Evolutionary conservation across 2,797 vertebrate species (phyloP), one percentile per base, ranked within the genome.

Genomic region (Eidolon dupreanum): DNA sequence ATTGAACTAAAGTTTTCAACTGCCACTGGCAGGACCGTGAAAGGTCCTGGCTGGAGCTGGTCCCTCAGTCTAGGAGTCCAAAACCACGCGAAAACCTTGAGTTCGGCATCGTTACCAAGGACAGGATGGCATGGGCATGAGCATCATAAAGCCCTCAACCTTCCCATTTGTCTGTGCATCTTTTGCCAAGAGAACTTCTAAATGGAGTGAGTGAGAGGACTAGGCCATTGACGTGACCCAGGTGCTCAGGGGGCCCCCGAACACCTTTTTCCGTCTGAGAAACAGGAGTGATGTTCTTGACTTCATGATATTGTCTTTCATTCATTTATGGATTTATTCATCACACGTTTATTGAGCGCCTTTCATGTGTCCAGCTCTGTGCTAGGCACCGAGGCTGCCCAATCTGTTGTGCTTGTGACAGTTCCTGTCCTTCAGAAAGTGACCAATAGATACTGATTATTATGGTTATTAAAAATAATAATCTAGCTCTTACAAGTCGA

Each of bases 1-100:
- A 59, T 90, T 97, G 71, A 94, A 95, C 79, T 68, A 75, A 92
- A 84, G 16, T 73, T 70, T 93, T 88, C 90, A 95, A 15, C 74
- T 8, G 0, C 81, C 8, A 0, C 41, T 83, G 97, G 94, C 93
- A 88, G n/a, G 16, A 71, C 75, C 33, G 6, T 53, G 49, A 75
- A n/a, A 55, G 53, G 74, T 65, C 74, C 93, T 81, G 74, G 81
- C 82, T 87, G 26, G 15, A 83, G 68, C 46, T 28, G 5, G 43
- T 78, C 10, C 41, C 46, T 91, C 57, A 9, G 26, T 68, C 68
- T 49, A 57, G 31, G 65, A 92, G 28, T 49, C 92, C 95, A 79
- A 92, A 95, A 94, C 88, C 82, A 43, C 10, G 1, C n/a, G 1
- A 53, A 65, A 55, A 90, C 83, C 87, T 96, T 41, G 26, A 61